Evolutionary conservation across 2,888 invertebrate species (phyloP).

Genomic region (Podotricha telesiphe): DNA sequence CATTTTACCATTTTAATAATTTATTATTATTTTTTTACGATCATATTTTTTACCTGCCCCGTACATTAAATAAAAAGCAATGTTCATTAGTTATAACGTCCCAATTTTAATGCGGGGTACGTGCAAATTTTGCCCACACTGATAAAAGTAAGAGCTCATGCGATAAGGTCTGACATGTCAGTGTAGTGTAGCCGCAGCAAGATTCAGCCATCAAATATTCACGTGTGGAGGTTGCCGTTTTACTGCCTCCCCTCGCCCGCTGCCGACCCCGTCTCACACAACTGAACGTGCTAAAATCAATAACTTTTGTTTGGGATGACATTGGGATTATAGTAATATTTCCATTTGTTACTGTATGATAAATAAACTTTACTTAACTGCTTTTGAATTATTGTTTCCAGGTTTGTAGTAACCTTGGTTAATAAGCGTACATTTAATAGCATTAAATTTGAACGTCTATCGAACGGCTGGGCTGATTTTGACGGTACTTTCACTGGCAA

Average conservation of each 20-base stretch:
- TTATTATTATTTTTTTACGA: background rate
- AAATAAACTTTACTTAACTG: conserved; percentile 11
- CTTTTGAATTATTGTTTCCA: background rate
- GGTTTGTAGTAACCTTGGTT: too few relatives aligned
- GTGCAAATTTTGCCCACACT: conserved; percentile 13
- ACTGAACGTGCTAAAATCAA: conserved; percentile 81
- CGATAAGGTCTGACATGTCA: conserved; percentile 37
- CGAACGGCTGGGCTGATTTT: too few relatives aligned
- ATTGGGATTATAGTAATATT: conserved; percentile 50
- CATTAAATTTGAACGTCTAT: too few relatives aligned
- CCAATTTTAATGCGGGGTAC: conserved; percentile 9
- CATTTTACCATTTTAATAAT: background rate
- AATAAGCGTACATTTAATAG: background rate
- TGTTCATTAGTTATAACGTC: background rate
- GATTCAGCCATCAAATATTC: conserved; percentile 81
- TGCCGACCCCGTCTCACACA: conserved; percentile 67
- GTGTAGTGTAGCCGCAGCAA: conserved; percentile 67
- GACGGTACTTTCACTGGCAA: too few relatives aligned
- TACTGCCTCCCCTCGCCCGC: conserved; percentile 61
- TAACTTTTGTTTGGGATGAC: conserved; percentile 77
- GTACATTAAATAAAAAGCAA: background rate
- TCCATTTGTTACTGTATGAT: conserved; percentile 38
- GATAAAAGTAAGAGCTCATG: conserved; percentile 16
- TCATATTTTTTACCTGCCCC: background rate
- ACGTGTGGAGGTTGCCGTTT: conserved; percentile 79